A percentile compares a stretch with the other conserved stretches of the same genome.
These are phyloP conservation scores for Subacronicta megacephala DNA, from an alignment of 2,888 invertebrate genomes.

Conservation along the genomic window DNA sequence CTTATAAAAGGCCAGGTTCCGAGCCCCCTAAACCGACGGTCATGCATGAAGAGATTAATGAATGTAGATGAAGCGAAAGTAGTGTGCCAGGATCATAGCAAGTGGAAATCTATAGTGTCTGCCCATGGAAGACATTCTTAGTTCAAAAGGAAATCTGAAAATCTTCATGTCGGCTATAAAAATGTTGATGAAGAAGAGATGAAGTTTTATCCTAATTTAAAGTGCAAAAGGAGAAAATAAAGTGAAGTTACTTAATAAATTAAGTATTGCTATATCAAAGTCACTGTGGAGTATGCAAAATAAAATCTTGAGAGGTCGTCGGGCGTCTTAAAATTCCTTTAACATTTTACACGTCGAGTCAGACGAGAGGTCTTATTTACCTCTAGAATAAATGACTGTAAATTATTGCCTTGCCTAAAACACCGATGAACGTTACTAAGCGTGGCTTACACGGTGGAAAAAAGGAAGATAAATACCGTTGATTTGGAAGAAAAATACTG, in stretches of 20 bases:
- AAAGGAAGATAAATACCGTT: slow-evolving; percentile 47
- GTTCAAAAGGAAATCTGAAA: no score
- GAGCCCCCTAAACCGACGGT: no score
- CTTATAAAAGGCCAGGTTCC: no score
- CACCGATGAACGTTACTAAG: slow-evolving; percentile 52
- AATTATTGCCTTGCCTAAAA: slow-evolving; percentile 58
- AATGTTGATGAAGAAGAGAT: no score
- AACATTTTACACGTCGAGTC: slow-evolving; percentile 44
- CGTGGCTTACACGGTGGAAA: slow-evolving; percentile 44
- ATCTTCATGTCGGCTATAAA: no score
- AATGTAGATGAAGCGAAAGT: no score
- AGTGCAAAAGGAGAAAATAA: neutral
- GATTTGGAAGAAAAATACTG: no score
- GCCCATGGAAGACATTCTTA: no score
- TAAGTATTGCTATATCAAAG: slow-evolving; percentile 28
- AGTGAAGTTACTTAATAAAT: slow-evolving; percentile 11
- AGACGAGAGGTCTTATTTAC: slow-evolving; percentile 54
- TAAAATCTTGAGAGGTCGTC: slow-evolving; percentile 39
- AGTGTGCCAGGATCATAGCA: no score
- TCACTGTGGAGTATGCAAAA: slow-evolving; percentile 30
- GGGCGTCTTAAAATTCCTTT: slow-evolving; percentile 47
- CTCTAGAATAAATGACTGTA: slow-evolving; percentile 60
- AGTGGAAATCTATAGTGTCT: no score
- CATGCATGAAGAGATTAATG: no score
- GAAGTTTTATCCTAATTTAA: neutral